Evolutionary conservation across 2,113 vertebrate genomes (phyloP).

Genomic region (Chauna torquata): DNA sequence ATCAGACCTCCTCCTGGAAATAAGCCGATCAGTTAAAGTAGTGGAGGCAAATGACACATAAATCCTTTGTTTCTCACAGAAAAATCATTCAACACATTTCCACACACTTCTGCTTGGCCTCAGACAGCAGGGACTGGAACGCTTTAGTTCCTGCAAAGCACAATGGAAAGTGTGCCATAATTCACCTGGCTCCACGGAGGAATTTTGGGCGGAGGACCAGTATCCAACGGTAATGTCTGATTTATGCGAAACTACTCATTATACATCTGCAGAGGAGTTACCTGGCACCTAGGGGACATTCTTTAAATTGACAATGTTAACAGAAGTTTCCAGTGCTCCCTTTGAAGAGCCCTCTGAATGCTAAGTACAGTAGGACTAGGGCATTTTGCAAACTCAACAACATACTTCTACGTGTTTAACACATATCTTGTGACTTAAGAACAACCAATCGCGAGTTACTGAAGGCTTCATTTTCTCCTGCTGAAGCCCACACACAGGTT

Average conservation of each 20-base stretch:
- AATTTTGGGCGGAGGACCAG: not conserved
- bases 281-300: not conserved
- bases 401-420: not conserved
- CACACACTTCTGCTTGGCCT: slow-evolving; percentile 16
- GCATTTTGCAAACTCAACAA: not conserved
- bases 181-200: not conserved
- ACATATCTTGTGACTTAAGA: not conserved
- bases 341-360: slow-evolving; percentile 8
- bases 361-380: not conserved
- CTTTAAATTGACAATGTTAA: slow-evolving; percentile 18
- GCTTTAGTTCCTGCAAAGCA: slow-evolving; percentile 19
- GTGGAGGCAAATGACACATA: not conserved
- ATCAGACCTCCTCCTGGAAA: not conserved
- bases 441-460: not conserved
- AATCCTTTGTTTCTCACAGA: not conserved
- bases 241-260: slow-evolving; percentile 29
- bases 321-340: slow-evolving; percentile 14
- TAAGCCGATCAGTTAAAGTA: not conserved
- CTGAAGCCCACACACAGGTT: not conserved
- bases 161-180: slow-evolving; percentile 49
- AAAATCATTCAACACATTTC: not conserved
- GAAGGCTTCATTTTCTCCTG: not conserved
- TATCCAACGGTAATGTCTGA: not conserved
- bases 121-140: not conserved
- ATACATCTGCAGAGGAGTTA: slow-evolving; percentile 25